Percentiles rank a stretch among this genome's conserved stretches.
Evolutionary conservation across 2,888 invertebrate species (phyloP).

Genomic region (Rhynchonema sp.): DNA sequence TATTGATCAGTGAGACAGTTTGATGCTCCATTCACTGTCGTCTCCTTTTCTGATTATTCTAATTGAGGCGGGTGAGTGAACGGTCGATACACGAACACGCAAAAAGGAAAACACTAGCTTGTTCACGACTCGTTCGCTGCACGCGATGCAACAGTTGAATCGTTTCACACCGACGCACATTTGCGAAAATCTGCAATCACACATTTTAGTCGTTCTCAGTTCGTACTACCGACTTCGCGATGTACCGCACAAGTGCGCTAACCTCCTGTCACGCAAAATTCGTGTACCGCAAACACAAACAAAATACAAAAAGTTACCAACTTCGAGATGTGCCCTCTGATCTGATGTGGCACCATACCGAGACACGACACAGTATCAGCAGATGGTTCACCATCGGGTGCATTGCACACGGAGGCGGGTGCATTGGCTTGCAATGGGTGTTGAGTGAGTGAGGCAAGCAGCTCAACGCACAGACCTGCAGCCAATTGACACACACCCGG

Average conservation of each 20-base stretch:
- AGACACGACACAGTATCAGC: slow-evolving; percentile 8
- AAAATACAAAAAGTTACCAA: too few species aligned
- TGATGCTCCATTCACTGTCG: too few species aligned
- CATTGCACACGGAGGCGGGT: slow-evolving; percentile 9
- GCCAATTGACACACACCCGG: slow-evolving; percentile 69
- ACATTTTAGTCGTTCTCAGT: too few species aligned
- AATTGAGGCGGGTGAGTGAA: too few species aligned
- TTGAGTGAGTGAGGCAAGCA: slow-evolving; percentile 63
- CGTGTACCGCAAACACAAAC: too few species aligned
- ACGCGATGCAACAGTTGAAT: neutral
- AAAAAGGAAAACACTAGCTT: too few species aligned
- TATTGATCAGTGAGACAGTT: too few species aligned
- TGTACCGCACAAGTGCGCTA: too few species aligned
- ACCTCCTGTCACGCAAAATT: slow-evolving; percentile 59
- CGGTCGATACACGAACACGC: too few species aligned
- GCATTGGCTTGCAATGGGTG: slow-evolving; percentile 47
- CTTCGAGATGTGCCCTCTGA: neutral
- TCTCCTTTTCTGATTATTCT: too few species aligned
- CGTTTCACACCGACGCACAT: neutral
- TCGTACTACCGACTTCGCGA: too few species aligned
- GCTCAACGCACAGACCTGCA: slow-evolving; percentile 65
- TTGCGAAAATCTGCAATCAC: neutral
- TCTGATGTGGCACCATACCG: slow-evolving; percentile 36
- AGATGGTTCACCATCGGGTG: neutral
- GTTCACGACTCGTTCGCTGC: slow-evolving; percentile 3